A percentile compares a stretch with the other conserved stretches of the same genome.
Conservation (phyloP, 2,113 vertebrate species). For the Chionis minor region DNA sequence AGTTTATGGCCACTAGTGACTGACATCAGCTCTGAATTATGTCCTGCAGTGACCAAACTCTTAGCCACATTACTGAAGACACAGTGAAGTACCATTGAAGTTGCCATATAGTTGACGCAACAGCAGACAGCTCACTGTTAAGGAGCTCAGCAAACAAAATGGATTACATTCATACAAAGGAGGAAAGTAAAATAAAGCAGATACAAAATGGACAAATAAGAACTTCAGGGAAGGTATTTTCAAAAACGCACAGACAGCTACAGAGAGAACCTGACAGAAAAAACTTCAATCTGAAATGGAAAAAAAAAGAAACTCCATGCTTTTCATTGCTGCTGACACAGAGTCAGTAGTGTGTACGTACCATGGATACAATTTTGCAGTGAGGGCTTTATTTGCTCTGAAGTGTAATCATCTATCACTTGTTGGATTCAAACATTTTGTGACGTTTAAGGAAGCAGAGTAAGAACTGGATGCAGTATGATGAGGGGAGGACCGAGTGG, state of each 20-base stretch:
- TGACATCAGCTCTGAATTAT: neutral
- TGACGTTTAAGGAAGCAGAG: neutral
- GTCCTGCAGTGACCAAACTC: neutral
- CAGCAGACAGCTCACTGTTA: neutral
- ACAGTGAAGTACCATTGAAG: neutral
- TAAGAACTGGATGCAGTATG: neutral
- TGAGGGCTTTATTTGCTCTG: neutral
- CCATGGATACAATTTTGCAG: neutral
- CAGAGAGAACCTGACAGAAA: slow-evolving; percentile 4
- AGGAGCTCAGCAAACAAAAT: neutral
- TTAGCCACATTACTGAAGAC: neutral
- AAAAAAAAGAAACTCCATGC: neutral
- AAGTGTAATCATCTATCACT: neutral
- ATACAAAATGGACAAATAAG: neutral
- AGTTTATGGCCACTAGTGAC: neutral
- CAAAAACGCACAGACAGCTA: slow-evolving; percentile 34
- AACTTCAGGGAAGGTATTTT: neutral
- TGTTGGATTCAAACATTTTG: neutral
- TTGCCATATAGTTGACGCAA: neutral
- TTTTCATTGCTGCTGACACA: neutral
- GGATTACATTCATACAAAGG: neutral
- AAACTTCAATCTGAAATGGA: neutral
- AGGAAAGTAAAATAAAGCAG: neutral
- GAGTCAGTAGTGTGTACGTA: neutral
- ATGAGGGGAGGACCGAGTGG: neutral